A percentile compares a stretch with the other conserved stretches of the same genome.
phyloP scores from a whole-genome alignment of 2,113 vertebrate genomes.

The Bubalus kerabau region DNA sequence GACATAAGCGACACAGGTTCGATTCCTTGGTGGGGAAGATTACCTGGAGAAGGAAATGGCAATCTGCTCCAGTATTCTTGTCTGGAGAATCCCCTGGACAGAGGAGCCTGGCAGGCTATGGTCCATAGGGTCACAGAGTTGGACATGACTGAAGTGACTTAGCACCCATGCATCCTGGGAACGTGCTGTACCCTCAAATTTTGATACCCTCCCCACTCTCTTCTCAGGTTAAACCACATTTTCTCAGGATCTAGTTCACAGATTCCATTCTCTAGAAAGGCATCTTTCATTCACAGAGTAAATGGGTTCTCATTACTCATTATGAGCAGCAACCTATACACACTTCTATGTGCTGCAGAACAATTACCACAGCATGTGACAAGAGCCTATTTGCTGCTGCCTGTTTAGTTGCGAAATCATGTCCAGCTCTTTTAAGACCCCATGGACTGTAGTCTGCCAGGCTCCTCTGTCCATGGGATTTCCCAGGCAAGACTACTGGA shows the following conservation, averaged over 20 bases:
- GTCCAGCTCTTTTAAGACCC: neutral
- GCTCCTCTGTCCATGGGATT: neutral
- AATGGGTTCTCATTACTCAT: neutral
- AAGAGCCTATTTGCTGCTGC: neutral
- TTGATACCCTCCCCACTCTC: neutral
- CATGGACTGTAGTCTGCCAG: neutral
- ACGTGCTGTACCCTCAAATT: neutral
- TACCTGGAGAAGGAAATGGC: neutral
- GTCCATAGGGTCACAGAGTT: neutral
- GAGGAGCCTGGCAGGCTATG: neutral
- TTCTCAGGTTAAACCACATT: neutral
- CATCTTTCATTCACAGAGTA: neutral
- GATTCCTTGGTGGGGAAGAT: neutral
- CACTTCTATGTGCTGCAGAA: neutral
- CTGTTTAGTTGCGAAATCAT: rapidly evolving
- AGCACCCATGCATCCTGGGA: neutral
- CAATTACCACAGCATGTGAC: neutral
- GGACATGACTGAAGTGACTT: neutral
- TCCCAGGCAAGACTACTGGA: neutral
- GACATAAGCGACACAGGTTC: neutral
- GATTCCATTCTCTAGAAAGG: neutral
- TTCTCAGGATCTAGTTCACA: neutral
- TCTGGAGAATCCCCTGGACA: neutral
- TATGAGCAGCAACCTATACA: neutral
- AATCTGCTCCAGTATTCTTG: neutral